Evolutionary conservation across 1,140 invertebrate genomes (phyloP).

Genomic region (Drosophila kikkawai): DNA sequence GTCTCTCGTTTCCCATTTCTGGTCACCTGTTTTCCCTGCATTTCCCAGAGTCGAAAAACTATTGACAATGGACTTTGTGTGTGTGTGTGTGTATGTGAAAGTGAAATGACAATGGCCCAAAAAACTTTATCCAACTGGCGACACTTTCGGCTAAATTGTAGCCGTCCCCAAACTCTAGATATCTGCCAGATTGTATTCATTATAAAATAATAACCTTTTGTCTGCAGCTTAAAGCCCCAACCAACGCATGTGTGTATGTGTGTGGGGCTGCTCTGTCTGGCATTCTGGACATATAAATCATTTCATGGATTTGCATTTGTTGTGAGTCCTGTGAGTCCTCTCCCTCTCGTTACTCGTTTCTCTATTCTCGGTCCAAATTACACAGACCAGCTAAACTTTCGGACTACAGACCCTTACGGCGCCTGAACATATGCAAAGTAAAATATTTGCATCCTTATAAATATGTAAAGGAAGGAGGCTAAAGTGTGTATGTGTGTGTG

Average conservation of each 20-base stretch:
- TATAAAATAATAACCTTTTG: slow-evolving; percentile 84
- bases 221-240: slow-evolving; percentile 42
- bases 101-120: slow-evolving; percentile 56
- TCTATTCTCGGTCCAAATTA: slow-evolving; percentile 56
- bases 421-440: slow-evolving; percentile 81
- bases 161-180: slow-evolving; percentile 4
- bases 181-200: slow-evolving; percentile 80
- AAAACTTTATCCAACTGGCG: slow-evolving; percentile 42
- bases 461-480: slow-evolving; percentile 58
- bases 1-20: not conserved
- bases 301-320: slow-evolving; percentile 80
- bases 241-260: slow-evolving; percentile 25
- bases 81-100: slow-evolving; percentile 28
- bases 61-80: slow-evolving; percentile 29
- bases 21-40: not conserved
- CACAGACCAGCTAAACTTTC: slow-evolving; percentile 48
- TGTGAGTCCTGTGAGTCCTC: slow-evolving; percentile 4
- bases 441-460: slow-evolving; percentile 85
- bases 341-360: not conserved
- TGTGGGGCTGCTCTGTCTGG: slow-evolving; percentile 44
- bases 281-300: slow-evolving; percentile 74
- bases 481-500: slow-evolving; percentile 4
- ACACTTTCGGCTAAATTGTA: slow-evolving; percentile 21
- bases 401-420: not conserved
- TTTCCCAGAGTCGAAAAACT: slow-evolving; percentile 10